Evolutionary conservation across 2,797 vertebrate species (phyloP).

Genomic region (Anisognathus igniventris): DNA sequence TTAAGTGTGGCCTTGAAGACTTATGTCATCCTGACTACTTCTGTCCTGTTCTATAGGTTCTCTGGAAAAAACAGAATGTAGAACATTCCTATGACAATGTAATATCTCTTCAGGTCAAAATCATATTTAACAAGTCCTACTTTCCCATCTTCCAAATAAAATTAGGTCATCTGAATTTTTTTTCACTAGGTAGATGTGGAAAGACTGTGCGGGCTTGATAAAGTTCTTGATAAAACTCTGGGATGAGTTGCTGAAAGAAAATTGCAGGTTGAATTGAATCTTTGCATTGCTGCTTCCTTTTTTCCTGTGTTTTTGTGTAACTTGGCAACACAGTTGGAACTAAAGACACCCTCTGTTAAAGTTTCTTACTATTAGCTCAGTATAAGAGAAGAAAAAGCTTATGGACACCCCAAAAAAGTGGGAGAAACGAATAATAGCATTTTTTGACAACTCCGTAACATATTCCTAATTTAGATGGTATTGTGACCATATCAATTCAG

Average conservation of each 20-base stretch:
- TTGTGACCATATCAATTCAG: background rate
- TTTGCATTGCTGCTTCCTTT: background rate
- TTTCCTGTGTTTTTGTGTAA: background rate
- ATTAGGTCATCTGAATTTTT: background rate
- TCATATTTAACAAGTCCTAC: background rate
- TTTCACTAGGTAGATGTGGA: background rate
- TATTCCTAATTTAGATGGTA: background rate
- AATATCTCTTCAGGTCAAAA: background rate
- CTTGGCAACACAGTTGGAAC: background rate
- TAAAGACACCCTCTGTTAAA: background rate
- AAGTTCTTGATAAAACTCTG: background rate
- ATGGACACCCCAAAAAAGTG: rapidly evolving
- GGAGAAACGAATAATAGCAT: rapidly evolving
- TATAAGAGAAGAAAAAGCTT: background rate
- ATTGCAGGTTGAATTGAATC: background rate
- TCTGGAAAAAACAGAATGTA: background rate
- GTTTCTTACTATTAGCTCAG: background rate
- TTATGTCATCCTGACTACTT: background rate
- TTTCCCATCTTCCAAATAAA: background rate
- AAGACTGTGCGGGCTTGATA: background rate
- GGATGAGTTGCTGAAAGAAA: background rate
- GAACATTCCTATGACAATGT: background rate
- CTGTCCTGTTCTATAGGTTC: background rate
- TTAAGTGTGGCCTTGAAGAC: background rate
- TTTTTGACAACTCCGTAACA: background rate